A percentile compares a stretch with the other conserved stretches of the same genome.
phyloP scores from a whole-genome alignment of 2,888 invertebrate species.

The Villa cingulata region DNA sequence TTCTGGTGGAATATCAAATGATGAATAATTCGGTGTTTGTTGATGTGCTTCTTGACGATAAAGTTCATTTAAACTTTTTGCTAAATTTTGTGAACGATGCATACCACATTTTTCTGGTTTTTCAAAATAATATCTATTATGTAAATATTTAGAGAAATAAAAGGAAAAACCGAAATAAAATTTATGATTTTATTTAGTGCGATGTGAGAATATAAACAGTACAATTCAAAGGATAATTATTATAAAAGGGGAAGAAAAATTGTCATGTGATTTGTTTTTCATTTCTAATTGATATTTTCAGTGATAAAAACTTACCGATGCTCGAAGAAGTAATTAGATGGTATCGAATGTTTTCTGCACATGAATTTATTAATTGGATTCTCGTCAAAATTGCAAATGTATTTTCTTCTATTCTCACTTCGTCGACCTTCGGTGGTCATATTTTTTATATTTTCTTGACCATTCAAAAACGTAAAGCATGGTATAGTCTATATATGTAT shows the following conservation, averaged over 20 bases:
- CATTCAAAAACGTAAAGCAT: constrained; percentile 26
- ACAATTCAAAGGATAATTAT: too few relatives aligned
- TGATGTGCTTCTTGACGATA: too few relatives aligned
- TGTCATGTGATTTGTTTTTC: constrained; percentile 5
- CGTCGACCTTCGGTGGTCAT: background rate
- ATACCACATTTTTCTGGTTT: constrained; percentile 31
- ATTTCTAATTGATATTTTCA: background rate
- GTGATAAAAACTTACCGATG: background rate
- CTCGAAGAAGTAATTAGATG: constrained; percentile 3
- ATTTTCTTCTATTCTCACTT: background rate
- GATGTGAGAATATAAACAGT: too few relatives aligned
- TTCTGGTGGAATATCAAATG: constrained; percentile 25
- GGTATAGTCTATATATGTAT: constrained; percentile 23
- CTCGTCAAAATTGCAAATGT: background rate
- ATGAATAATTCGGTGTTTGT: constrained; percentile 15
- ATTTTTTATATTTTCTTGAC: constrained; percentile 25
- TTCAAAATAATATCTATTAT: constrained; percentile 30
- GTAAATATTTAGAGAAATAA: background rate
- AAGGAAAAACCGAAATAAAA: too few relatives aligned
- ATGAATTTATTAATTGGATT: constrained; percentile 5
- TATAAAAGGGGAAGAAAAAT: too few relatives aligned
- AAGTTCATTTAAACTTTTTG: constrained; percentile 35
- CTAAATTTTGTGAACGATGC: constrained; percentile 31
- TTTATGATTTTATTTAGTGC: too few relatives aligned
- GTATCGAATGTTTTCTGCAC: constrained; percentile 12